Base-by-base conservation (phyloP, 2,888 invertebrate genomes). In the Apotomis capreana region DNA sequence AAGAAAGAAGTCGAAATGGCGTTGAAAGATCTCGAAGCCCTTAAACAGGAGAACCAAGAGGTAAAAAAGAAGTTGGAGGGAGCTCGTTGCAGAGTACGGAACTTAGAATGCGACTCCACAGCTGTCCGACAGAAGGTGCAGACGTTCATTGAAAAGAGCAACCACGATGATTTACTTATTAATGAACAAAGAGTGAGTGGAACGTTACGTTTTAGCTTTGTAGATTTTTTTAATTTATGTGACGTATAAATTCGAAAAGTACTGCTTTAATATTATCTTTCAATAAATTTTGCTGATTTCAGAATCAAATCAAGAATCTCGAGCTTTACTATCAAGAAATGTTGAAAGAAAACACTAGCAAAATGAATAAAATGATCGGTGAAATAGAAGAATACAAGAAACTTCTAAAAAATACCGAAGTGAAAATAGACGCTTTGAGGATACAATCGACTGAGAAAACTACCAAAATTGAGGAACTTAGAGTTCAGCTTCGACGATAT, bases 1-100 rank as follows among this genome's bases (percentile, higher is more conserved):
- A 94, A 94, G 65, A 94, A 91, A 69, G 95, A 95, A 74, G 86
- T 94, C 2, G 95, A 96, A 8, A 89, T 88, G 64, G 88, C 95
- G 2, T 93, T 94, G 76, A 95, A 94, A 79, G 95, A 96, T 65
- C 91, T 95, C 8, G 86, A 91, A 3, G 80, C 81, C 0, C 79
- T 95, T 0, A 95, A 94, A 81, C 82, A 86, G 3, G 94, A 94
- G 46, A 88, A 95, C 73, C 94, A 94, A 37, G 95, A 95, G 0
- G 83, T 94, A 5, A 95, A 94, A 77, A 95, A 91, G 74, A 96
- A 95, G 82, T 82, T 95, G 1, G 95, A 96, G n/a, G 95, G 95
- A 0, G 88, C 95, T 0, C 95, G 94, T 83, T 95, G 96, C 46
- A 94, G 97, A 77, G 94, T 95, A 72, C 95, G 94, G 81, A 95